These are phyloP conservation scores for Drosophila ambigua DNA, from an alignment of 1,140 invertebrate genomes.

Conservation along the genomic window DNA sequence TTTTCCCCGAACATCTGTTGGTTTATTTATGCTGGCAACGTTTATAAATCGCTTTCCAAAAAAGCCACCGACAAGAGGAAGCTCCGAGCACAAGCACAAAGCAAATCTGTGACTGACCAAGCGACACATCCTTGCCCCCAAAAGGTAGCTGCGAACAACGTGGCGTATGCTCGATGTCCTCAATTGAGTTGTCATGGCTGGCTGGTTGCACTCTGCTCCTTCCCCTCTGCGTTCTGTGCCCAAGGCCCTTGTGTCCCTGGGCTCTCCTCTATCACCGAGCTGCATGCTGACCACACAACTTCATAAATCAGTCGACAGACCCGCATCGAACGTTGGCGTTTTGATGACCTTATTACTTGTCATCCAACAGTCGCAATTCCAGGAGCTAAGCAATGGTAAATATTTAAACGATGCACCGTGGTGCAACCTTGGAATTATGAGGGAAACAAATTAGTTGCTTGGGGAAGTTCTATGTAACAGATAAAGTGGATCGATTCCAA, in stretches of 20 bases:
- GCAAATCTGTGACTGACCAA: conserved; percentile 57
- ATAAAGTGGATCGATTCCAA: neutral
- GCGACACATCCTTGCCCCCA: conserved; percentile 28
- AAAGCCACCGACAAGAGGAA: conserved; percentile 22
- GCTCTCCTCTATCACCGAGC: neutral
- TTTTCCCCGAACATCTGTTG: conserved; percentile 62
- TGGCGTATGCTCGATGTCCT: conserved; percentile 72
- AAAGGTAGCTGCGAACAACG: conserved; percentile 56
- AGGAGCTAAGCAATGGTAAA: conserved; percentile 54
- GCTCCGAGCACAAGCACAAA: conserved; percentile 15
- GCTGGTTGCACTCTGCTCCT: conserved; percentile 12
- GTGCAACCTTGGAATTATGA: neutral
- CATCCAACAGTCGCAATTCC: conserved; percentile 29
- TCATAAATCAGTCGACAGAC: conserved; percentile 73
- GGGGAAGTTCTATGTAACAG: neutral
- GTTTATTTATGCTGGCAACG: conserved; percentile 81
- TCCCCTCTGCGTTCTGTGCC: neutral
- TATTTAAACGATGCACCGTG: conserved; percentile 58
- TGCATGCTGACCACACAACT: conserved; percentile 50
- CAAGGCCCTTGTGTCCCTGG: neutral
- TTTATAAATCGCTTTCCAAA: conserved; percentile 76
- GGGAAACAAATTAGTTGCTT: too few species aligned
- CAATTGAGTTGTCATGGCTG: conserved; percentile 72
- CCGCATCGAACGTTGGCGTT: conserved; percentile 57
- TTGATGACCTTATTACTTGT: conserved; percentile 77